These are phyloP conservation scores for Gnathonemus echidnorhynchus DNA, from an alignment of 2,113 vertebrate genomes.

Conservation along the genomic window DNA sequence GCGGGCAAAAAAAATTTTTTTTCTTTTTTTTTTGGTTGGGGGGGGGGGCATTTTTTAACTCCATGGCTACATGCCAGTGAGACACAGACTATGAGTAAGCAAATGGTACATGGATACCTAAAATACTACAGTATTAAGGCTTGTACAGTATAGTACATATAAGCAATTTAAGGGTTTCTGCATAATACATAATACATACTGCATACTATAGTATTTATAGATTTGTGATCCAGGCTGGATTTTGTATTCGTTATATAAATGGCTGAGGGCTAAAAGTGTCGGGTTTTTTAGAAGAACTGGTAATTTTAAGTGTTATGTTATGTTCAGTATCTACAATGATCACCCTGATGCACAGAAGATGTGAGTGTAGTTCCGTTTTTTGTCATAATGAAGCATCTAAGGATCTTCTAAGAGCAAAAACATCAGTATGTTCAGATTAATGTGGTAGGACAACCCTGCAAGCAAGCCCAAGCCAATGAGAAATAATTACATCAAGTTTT, in stretches of 20 bases:
- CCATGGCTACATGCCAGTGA: background rate
- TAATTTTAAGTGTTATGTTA: background rate
- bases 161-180: background rate
- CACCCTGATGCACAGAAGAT: background rate
- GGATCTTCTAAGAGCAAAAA: background rate
- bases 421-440: constrained; percentile 47
- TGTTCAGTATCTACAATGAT: background rate
- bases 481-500: constrained; percentile 64
- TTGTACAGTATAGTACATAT: background rate
- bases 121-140: background rate
- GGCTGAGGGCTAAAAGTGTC: background rate
- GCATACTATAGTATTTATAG: background rate
- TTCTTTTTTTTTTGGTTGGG: background rate
- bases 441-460: constrained; percentile 38
- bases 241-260: background rate
- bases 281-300: background rate
- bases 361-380: background rate
- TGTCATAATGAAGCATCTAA: background rate
- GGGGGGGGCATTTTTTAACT: background rate
- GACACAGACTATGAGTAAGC: background rate
- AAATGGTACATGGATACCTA: background rate
- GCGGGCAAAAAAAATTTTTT: background rate
- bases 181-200: background rate
- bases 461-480: constrained; percentile 49
- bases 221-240: background rate